Evolutionary conservation across 2,113 vertebrate species (phyloP).

Genomic region (Meles meles): DNA sequence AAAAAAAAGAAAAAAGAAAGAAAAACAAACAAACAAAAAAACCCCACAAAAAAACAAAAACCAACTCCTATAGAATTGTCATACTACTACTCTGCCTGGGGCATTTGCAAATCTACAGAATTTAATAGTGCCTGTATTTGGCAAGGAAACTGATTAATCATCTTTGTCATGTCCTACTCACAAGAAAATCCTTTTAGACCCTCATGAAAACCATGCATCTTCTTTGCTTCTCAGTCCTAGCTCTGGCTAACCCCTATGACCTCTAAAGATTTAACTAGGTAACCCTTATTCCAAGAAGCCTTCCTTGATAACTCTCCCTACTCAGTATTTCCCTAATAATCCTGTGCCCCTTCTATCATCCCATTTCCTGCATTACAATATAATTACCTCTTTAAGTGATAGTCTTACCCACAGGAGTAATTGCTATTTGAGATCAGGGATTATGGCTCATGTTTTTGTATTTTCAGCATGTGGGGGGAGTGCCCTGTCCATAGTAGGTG

Average conservation of each 20-base stretch:
- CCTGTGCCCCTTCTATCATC: neutral
- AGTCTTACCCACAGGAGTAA: neutral
- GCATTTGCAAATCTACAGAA: neutral
- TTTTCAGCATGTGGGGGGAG: neutral
- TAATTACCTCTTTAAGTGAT: neutral
- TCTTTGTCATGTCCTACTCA: neutral
- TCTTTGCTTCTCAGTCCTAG: neutral
- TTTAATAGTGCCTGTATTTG: neutral
- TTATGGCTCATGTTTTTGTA: neutral
- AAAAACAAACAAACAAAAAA: no score
- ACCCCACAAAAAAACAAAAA: no score
- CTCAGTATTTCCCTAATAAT: neutral
- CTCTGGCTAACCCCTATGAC: neutral
- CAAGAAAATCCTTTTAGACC: neutral
- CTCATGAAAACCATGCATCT: no score
- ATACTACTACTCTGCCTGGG: neutral
- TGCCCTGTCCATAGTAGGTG: neutral
- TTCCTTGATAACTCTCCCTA: neutral
- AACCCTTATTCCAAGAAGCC: neutral
- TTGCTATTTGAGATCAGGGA: neutral
- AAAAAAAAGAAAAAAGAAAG: no score
- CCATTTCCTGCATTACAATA: neutral
- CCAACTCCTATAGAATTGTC: neutral
- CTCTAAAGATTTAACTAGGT: neutral
- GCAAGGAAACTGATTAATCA: neutral